Base-by-base conservation (phyloP, 1,140 invertebrate species). In the Pseudomyrmex dendroicus region DNA sequence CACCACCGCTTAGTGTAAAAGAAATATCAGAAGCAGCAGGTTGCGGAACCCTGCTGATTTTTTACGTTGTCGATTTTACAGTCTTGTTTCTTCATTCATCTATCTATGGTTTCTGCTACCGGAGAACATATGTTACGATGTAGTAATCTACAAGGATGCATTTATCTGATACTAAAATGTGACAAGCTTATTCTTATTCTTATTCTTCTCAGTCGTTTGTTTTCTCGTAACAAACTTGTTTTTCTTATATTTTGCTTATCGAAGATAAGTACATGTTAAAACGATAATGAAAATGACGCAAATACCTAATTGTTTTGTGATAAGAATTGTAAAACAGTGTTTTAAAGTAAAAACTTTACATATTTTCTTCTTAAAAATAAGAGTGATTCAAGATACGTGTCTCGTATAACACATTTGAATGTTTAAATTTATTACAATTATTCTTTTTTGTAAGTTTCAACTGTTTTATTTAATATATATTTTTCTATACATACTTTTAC, bases 1-100 rank as follows among this genome's bases (percentile, higher is more conserved):
- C 84, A 64, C 91, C 90, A 87, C 92, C 91, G 93, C 88, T 93
- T 93, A 90, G 22, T 5, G 84, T 73, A 72, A 83, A 87, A 63
- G 46, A 80, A 80, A 83, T 86, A 15, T 12, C 73, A 70, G 62
- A 54, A 35, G 76, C 89, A 74, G 83, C 92, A 93, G 91, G 90
- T 93, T 93, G 83, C 61, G 46, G 62, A 83, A 74, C 84, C 90
- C 90, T 83, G 82, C 72, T 87, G 89, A 57, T 73, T 88, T 85
- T 91, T 91, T 82, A 87, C 22, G 50, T 83, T 56, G 62, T 91
- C 92, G 64, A 35, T 86, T 52, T 13, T 52, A 52, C 50, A 52
- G 35, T 5, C 35, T 35, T 35, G 35, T 88, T 76, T 3, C 52
- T 66, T 83, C 35, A 35, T 35, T 35, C 5, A 59, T 61, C 59